phyloP scores from a whole-genome alignment of 2,797 vertebrate species.

The Mormyrus hasselquistii region DNA sequence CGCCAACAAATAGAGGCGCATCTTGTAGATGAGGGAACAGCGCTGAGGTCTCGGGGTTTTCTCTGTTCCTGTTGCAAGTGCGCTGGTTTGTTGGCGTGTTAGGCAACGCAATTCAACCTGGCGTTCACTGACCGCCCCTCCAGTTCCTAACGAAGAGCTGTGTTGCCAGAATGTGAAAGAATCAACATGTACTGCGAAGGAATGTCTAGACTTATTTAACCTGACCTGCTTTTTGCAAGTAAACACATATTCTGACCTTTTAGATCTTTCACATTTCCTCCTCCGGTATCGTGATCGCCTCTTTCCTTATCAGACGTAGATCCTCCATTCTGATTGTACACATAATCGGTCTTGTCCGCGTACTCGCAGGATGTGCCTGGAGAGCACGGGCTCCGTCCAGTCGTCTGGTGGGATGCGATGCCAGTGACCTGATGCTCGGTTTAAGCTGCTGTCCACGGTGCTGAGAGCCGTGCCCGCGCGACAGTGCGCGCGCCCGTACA shows the following conservation, averaged over 20 bases:
- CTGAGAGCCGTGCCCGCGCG: conserved; percentile 41
- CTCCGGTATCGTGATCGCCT: not conserved
- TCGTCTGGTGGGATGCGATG: conserved; percentile 18
- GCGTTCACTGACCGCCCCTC: conserved; percentile 20
- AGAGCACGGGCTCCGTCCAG: conserved; percentile 19
- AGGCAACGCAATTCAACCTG: conserved; percentile 20
- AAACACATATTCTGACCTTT: conserved; percentile 15
- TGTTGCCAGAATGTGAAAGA: conserved; percentile 36
- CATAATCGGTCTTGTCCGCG: not conserved
- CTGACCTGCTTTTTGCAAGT: not conserved
- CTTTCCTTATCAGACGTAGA: conserved; percentile 4
- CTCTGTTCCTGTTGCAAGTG: conserved; percentile 22
- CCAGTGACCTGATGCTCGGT: conserved; percentile 40
- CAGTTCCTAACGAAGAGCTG: not conserved
- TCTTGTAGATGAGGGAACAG: conserved; percentile 33
- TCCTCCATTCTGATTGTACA: not conserved
- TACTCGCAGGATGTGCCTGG: not conserved
- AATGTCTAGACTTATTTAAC: conserved; percentile 14
- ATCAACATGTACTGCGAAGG: conserved; percentile 25
- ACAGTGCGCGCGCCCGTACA: conserved; percentile 34
- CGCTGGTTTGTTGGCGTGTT: conserved; percentile 3
- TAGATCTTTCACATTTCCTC: not conserved
- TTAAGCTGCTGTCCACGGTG: conserved; percentile 48
- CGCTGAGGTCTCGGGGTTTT: conserved; percentile 32
- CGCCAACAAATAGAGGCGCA: conserved; percentile 74